phyloP scores from a whole-genome alignment of 1,140 invertebrate species.

The Eufriesea mexicana region DNA sequence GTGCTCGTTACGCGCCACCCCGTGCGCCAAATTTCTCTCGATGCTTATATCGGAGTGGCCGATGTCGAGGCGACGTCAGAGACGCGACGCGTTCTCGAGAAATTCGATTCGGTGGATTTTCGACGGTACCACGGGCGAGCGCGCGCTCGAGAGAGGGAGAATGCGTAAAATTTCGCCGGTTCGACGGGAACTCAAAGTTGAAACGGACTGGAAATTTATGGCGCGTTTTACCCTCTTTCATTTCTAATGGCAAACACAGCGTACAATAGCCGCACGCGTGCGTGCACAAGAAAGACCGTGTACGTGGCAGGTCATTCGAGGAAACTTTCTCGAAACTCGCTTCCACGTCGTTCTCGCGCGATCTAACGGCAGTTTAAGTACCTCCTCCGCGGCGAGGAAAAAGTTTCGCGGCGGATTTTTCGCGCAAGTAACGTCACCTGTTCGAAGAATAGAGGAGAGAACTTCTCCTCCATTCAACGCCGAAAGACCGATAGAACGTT shows the following conservation, averaged over 20 bases:
- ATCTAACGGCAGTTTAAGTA: conserved; percentile 72
- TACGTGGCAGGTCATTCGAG: conserved; percentile 52
- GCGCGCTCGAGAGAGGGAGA: too few species aligned
- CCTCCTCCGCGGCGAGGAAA: conserved; percentile 53
- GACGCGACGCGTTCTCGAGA: too few species aligned
- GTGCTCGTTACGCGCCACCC: conserved; percentile 39
- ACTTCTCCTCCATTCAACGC: conserved; percentile 39
- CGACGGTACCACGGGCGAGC: too few species aligned
- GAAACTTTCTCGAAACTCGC: conserved; percentile 55
- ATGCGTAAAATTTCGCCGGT: conserved; percentile 10
- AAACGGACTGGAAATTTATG: conserved; percentile 22
- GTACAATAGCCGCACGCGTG: conserved; percentile 26
- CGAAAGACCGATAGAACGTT: conserved; percentile 42
- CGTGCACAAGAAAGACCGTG: conserved; percentile 34
- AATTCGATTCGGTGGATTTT: not conserved
- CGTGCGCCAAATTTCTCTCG: too few species aligned
- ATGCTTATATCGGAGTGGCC: too few species aligned
- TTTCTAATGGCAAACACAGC: conserved; percentile 21
- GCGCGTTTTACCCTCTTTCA: not conserved
- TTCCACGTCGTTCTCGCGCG: conserved; percentile 55
- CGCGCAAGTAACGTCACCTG: conserved; percentile 62
- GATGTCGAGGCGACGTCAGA: too few species aligned
- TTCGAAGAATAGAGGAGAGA: conserved; percentile 32
- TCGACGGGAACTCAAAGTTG: conserved; percentile 10
- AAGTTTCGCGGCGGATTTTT: conserved; percentile 66